phyloP scores from a whole-genome alignment of 2,113 vertebrate genomes.

The Typhlomys cinereus region DNA sequence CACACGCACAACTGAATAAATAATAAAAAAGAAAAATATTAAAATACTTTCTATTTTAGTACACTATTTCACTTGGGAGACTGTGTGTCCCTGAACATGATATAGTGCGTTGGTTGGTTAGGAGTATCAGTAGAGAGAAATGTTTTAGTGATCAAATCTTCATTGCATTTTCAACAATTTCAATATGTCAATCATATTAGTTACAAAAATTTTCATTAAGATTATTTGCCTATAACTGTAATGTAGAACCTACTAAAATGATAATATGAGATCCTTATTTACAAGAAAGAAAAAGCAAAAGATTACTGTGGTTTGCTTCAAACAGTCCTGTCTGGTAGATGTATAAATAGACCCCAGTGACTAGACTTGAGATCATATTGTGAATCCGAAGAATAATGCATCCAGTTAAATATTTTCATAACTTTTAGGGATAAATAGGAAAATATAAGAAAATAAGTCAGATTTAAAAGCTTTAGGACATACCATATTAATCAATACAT shows the following conservation, averaged over 20 bases:
- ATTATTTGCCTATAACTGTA: too few species aligned
- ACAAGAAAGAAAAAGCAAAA: background rate
- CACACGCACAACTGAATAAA: too few species aligned
- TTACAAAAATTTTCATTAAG: background rate
- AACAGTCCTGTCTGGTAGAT: background rate
- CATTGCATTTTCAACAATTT: background rate
- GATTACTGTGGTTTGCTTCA: background rate
- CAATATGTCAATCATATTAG: background rate
- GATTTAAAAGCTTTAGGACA: background rate
- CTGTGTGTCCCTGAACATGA: background rate
- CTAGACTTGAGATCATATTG: background rate
- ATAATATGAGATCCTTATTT: background rate
- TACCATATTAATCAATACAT: background rate
- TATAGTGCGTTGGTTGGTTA: background rate
- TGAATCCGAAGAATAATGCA: background rate
- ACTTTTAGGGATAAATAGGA: background rate
- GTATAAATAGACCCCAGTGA: background rate
- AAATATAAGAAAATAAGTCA: background rate
- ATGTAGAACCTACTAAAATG: too few species aligned
- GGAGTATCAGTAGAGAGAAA: background rate
- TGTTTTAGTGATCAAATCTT: background rate
- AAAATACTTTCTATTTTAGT: too few species aligned
- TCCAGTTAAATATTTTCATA: background rate
- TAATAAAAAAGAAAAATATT: too few species aligned
- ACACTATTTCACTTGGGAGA: background rate